Percentiles rank a stretch among this genome's conserved stretches.
These are phyloP conservation scores for Prietella phreatophila DNA, from an alignment of 2,113 vertebrate genomes.

Conservation along the genomic window DNA sequence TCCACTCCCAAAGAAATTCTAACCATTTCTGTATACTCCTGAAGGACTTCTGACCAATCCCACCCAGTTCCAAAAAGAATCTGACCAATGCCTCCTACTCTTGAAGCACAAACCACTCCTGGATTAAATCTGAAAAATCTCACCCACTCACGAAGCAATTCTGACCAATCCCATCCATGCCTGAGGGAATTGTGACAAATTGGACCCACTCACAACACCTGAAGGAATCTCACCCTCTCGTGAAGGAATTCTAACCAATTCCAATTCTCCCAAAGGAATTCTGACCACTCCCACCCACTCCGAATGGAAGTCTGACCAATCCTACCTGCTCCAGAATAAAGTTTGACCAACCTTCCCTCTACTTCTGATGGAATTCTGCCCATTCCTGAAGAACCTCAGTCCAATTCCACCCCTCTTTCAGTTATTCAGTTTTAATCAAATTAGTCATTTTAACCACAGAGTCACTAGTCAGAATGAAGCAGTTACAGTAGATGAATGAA, in stretches of 20 bases:
- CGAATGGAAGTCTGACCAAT: neutral
- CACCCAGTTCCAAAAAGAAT: neutral
- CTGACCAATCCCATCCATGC: neutral
- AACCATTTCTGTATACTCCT: neutral
- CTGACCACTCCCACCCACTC: neutral
- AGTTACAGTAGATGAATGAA: neutral
- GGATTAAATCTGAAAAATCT: neutral
- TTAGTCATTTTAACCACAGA: neutral
- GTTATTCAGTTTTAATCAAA: neutral
- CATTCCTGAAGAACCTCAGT: neutral
- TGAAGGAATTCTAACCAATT: neutral
- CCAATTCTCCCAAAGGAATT: neutral
- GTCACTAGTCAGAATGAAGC: neutral
- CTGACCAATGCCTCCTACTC: neutral
- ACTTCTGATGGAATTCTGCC: neutral
- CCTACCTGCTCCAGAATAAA: no score
- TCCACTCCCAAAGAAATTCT: neutral
- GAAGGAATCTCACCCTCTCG: neutral
- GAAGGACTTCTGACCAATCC: neutral
- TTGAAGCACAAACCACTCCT: neutral
- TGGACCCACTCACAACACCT: no score
- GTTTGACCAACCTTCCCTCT: neutral
- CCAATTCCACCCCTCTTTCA: neutral
- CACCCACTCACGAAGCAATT: neutral
- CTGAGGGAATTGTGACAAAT: neutral